Evolutionary conservation across 2,113 vertebrate species (phyloP).

Genomic region (Crotophaga sulcirostris): DNA sequence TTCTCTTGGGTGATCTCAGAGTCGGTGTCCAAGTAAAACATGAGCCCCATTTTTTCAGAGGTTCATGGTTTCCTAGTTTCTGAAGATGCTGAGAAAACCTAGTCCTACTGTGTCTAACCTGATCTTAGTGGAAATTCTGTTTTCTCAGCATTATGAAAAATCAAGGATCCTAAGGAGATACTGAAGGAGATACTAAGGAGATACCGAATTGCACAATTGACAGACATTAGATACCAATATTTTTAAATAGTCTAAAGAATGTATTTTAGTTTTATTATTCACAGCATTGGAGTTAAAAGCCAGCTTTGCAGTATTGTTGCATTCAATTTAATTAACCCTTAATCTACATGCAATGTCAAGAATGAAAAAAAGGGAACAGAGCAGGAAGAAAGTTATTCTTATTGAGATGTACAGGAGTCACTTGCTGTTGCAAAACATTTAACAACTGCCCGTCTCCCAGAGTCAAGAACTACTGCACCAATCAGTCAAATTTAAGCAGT

Average conservation of each 20-base stretch:
- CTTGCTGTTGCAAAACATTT: background rate
- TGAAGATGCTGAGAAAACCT: background rate
- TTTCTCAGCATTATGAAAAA: background rate
- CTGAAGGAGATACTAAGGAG: background rate
- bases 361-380: background rate
- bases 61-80: background rate
- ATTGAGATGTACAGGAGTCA: background rate
- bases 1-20: background rate
- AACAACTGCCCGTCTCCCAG: background rate
- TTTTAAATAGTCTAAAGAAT: background rate
- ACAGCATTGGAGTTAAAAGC: background rate
- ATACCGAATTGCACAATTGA: background rate
- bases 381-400: background rate
- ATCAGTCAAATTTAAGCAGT: background rate
- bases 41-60: rapidly evolving
- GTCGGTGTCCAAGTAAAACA: background rate
- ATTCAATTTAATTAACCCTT: background rate
- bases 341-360: background rate
- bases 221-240: background rate
- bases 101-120: background rate
- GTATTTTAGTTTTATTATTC: background rate
- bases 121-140: background rate
- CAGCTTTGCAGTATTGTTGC: background rate
- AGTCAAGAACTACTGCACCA: background rate
- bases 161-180: background rate